These are phyloP conservation scores for Branchipolynoe longqiensis DNA, from an alignment of 2,888 invertebrate genomes.

Conservation along the genomic window DNA sequence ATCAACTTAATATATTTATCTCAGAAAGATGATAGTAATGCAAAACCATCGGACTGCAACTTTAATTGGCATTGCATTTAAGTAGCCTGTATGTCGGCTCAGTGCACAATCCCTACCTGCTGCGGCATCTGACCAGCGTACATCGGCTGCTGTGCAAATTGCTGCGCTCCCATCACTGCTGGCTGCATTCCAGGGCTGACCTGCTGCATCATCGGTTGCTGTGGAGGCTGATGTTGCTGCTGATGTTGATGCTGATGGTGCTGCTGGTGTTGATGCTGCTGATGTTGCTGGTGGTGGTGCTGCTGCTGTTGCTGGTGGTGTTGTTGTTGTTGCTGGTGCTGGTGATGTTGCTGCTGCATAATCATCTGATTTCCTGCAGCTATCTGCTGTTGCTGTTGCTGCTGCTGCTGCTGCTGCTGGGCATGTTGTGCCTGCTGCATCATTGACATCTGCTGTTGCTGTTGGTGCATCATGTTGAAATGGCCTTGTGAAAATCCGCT, in stretches of 20 bases:
- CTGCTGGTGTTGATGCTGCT: slow-evolving; percentile 12
- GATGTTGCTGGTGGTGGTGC: slow-evolving; percentile 22
- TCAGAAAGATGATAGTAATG: no score
- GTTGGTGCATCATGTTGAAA: slow-evolving; percentile 46
- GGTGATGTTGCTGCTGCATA: slow-evolving; percentile 22
- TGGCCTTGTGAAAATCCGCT: slow-evolving; percentile 11
- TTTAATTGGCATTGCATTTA: no score
- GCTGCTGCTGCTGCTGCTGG: slow-evolving; percentile 9
- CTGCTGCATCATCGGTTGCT: slow-evolving; percentile 30
- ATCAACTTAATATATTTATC: no score
- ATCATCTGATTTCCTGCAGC: background rate
- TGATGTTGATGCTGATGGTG: slow-evolving; percentile 12
- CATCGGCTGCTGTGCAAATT: slow-evolving; percentile 37
- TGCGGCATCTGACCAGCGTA: slow-evolving; percentile 19
- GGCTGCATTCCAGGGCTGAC: background rate
- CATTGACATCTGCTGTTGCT: slow-evolving; percentile 8
- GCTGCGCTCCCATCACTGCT: background rate
- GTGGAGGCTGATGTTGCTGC: background rate
- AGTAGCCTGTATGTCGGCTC: no score
- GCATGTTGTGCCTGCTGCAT: slow-evolving; percentile 11
- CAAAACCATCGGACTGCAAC: no score
- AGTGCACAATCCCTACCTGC: no score
- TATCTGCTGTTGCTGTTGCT: background rate
- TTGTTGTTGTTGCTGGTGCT: slow-evolving; percentile 23
- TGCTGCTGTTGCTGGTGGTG: background rate